A percentile compares a stretch with the other conserved stretches of the same genome.
Evolutionary conservation across 64 coral and sea anemone genomes (phyloP).

Genomic region (Stichodactyla helianthus): DNA sequence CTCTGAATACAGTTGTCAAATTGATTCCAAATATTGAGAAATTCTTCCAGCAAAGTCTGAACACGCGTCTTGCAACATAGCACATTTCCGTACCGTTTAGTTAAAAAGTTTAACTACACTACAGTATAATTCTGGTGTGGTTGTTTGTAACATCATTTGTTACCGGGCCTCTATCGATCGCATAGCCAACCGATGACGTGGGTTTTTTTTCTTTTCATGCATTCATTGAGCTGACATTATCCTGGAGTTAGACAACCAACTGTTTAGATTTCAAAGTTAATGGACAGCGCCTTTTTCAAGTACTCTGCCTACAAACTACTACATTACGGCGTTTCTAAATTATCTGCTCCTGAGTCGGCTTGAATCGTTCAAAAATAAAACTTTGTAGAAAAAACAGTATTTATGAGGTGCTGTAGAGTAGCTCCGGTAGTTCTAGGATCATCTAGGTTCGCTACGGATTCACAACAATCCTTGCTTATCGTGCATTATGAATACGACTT

Average conservation of each 20-base stretch:
- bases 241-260: neutral
- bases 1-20: no score
- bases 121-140: neutral
- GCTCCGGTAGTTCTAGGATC: no score
- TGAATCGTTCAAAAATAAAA: no score
- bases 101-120: neutral
- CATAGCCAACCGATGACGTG: slow-evolving; percentile 1
- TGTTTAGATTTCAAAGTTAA: neutral
- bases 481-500: neutral
- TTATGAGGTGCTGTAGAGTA: no score
- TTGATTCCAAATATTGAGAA: no score
- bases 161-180: neutral
- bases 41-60: neutral
- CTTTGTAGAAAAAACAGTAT: no score
- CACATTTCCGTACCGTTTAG: neutral
- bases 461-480: neutral
- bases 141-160: neutral
- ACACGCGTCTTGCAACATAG: neutral
- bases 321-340: neutral
- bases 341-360: neutral
- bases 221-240: neutral
- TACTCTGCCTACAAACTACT: neutral
- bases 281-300: neutral
- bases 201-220: no score
- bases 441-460: neutral